Evolutionary conservation across 2,797 vertebrate genomes (phyloP), one percentile per base, ranked within the genome.

Genomic region (Argentina silus): DNA sequence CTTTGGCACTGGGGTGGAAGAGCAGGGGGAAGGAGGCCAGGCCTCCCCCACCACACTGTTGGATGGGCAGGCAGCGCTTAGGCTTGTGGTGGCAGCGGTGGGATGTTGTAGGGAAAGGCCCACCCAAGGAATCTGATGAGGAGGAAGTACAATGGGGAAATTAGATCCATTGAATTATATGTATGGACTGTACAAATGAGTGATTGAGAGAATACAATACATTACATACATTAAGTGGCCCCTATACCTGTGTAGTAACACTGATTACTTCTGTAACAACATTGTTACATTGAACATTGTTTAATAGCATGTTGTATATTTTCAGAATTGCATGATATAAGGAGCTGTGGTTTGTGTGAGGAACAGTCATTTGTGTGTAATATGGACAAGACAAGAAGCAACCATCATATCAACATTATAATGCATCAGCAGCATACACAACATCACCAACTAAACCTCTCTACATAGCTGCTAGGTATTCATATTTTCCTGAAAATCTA

Each of bases 1-100:
- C 97, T 86, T 97, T 98, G 1, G 96, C 94, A 78, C 95, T 96
- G 1, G 96, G 96, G 83, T 98, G 97, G 86, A 98, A 98, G 62
- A 97, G 96, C 71, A 98, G 91, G 0, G 96, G 97, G 2, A 92
- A 95, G 86, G 95, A 91, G 0, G 95, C 91, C 76, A 89, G 53
- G 36, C 88, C 87, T 66, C 23, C 23, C 12, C 92, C 94, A 8
- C 92, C 94, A 8, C 95, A 92, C 1, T 93, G 93, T 55, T 94
- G 93, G 48, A 92, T 91, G 45, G 95, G 94, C 8, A 93, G 90
- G 79, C 93, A 95, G 81, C 95, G 94, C 86, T 96, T 97, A 86
- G 96, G 95, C 82, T 96, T 97, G 93, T 96, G 95, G 85, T 96
- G 95, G 82, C 94, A 96, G 91, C 94, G 93, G 83, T 96, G 95